Base-by-base conservation (phyloP, 2,888 invertebrate genomes). In the Podabrus alpinus region DNA sequence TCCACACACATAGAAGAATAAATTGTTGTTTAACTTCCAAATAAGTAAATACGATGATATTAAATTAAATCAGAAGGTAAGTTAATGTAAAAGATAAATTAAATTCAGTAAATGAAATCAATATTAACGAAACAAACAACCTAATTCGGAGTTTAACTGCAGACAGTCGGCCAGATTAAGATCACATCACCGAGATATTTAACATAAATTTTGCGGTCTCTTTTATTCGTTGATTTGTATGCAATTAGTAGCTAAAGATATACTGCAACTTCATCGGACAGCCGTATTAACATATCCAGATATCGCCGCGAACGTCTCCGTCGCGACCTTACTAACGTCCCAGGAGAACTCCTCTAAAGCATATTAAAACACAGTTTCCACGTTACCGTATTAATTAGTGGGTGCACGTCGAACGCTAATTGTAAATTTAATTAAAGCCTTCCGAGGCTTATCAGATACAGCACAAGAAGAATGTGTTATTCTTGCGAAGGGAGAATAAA, bases 391-490 rank as follows among this genome's bases (percentile, higher is more conserved):
- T 86, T 86, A 86, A 86, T 86, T 86, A 86, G 86, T 84, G 86
- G 85, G 84, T 85, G 85, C 84, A 86, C 85, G 85, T 85, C 84
- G 83, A 81, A 81, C 83, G 86, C 86, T 86, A 86, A 86, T 86
- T 86, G 86, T 84, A 84, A 86, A 85, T 86, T 86, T 86, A 86
- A 86, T 86, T 86, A 86, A 86, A 84, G 82, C 83, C 83, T 81
- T 82, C 83, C 82, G 81, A 80, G 81, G 82, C 80, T 83, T 85
- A 85, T 85, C 85, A 82, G 85, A 85, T 85, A 82, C 81, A 79
- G 80, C 78, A 73, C 79, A 81, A 83, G 84, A 83, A 81, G 82
- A 82, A 84, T 85, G 83, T 81, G 84, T 84, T 84, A 84, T 83
- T 83, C 83, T 81, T 82, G 78, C 79, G 69, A 73, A 75, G 81